phyloP scores from a whole-genome alignment of 2,113 vertebrate species.

The Oncorhynchus kisutch region DNA sequence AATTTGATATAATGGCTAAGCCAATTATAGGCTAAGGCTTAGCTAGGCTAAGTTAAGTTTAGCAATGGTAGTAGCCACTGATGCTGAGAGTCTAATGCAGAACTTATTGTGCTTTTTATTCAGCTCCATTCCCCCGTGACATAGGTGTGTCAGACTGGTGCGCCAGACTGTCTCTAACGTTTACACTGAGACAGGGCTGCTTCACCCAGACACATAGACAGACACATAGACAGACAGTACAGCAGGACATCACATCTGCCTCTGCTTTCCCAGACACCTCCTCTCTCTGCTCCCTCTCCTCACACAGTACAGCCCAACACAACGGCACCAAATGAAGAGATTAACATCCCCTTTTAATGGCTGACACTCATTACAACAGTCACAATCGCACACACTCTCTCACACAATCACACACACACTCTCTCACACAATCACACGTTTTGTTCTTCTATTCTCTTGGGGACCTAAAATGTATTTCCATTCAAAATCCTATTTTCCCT shows the following conservation, averaged over 20 bases:
- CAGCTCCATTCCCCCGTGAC: not conserved
- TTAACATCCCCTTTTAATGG: no score
- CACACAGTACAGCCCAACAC: not conserved
- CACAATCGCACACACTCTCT: not conserved
- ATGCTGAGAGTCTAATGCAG: not conserved
- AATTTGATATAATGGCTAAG: not conserved
- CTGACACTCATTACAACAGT: not conserved
- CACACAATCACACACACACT: no score
- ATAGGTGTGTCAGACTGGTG: slow-evolving; percentile 22
- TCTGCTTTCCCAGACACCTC: slow-evolving; percentile 10
- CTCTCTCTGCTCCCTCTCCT: slow-evolving; percentile 1
- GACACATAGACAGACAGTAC: slow-evolving; percentile 15
- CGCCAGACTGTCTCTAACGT: slow-evolving; percentile 33
- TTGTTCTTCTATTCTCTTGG: no score
- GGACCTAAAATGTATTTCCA: no score
- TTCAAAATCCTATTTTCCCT: no score
- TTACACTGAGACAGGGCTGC: slow-evolving; percentile 28
- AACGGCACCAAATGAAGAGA: not conserved
- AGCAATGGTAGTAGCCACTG: not conserved
- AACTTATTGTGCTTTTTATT: no score
- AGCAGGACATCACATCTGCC: slow-evolving; percentile 3
- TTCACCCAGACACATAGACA: slow-evolving; percentile 29
- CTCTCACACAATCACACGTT: no score
- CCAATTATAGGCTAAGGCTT: no score
- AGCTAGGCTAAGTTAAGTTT: not conserved